Base-by-base conservation (phyloP, 2,888 invertebrate species). In the Tolmerus cingulatus region DNA sequence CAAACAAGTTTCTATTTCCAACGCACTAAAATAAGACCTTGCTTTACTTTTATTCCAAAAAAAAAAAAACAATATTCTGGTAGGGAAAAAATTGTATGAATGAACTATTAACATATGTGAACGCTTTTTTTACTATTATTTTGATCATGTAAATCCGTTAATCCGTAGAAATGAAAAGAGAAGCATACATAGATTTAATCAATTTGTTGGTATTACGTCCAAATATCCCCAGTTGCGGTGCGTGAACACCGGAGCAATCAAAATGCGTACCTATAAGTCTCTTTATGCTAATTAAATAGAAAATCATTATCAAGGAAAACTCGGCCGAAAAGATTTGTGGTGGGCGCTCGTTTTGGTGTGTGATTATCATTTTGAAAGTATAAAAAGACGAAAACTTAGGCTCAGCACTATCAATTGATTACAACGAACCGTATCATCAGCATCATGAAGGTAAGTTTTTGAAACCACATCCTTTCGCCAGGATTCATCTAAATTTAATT, bases 391-490 rank as follows among this genome's bases (percentile, higher is more conserved):
- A 37, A 76, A 76, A 34, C 9, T 7, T 12, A 9, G 46, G 43
- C 3, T 19, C 16, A 78, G 43, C 46, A 78, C 40, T 43, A 43
- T 78, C 78, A 78, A 78, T 78, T 78, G 78, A 14, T 78, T 23
- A n/a, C 23, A 43, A 78, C 27, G 27, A 78, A 40, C 40, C 78
- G 46, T 5, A 27, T 43, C 19, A 78, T 12, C 27, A 78, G 37
- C 78, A 78, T 46, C 78, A 78, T 78, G 78, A 78, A 78, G 78
- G 78, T 78, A 76, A 19, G 34, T 12, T n/a, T 37, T 34, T 3
- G 30, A 5, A n/a, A 16, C 9, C 12, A n/a, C 4, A n/a, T 0
- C 12, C 34, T 7, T 76, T 9, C 5, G 4, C 4, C 16, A 76
- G 19, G 76, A 76, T 43, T 19, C 27, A 12, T 43, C 14, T 78